These are phyloP conservation scores for Lepidochitona cinerea DNA, from an alignment of 2,888 invertebrate species.

Conservation along the genomic window DNA sequence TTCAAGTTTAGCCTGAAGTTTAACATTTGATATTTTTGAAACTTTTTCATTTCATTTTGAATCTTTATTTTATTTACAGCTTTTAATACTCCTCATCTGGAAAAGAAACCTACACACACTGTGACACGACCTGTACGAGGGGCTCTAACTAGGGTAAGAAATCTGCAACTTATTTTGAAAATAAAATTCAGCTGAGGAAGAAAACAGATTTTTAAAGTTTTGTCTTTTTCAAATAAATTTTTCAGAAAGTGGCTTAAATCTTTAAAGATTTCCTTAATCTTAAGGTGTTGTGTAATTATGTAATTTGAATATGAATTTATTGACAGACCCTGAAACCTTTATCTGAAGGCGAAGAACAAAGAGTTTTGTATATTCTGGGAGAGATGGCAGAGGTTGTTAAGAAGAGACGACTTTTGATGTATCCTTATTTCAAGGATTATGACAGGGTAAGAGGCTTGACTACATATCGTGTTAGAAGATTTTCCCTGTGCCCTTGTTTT, in stretches of 20 bases:
- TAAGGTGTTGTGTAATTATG: neutral
- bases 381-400: slow-evolving; percentile 61
- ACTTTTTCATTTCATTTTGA: too few relatives aligned
- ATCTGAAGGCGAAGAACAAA: slow-evolving; percentile 55
- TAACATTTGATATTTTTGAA: too few relatives aligned
- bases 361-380: slow-evolving; percentile 50
- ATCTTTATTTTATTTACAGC: slow-evolving; percentile 47
- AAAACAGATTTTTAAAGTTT: neutral
- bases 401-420: slow-evolving; percentile 66
- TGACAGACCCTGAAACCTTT: slow-evolving; percentile 60
- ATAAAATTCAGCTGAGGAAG: neutral
- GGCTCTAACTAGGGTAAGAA: slow-evolving; percentile 65
- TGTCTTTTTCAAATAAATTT: neutral
- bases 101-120: slow-evolving; percentile 68
- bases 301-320: neutral
- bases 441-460: slow-evolving; percentile 59
- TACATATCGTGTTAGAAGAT: too few relatives aligned
- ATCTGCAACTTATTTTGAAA: neutral
- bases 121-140: slow-evolving; percentile 63
- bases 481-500: too few relatives aligned
- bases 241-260: neutral
- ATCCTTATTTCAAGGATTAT: slow-evolving; percentile 70
- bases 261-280: neutral
- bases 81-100: slow-evolving; percentile 68
- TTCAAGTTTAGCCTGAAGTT: too few relatives aligned